phyloP scores from a whole-genome alignment of 2,888 invertebrate species.

The Drosophila fulvimacula region DNA sequence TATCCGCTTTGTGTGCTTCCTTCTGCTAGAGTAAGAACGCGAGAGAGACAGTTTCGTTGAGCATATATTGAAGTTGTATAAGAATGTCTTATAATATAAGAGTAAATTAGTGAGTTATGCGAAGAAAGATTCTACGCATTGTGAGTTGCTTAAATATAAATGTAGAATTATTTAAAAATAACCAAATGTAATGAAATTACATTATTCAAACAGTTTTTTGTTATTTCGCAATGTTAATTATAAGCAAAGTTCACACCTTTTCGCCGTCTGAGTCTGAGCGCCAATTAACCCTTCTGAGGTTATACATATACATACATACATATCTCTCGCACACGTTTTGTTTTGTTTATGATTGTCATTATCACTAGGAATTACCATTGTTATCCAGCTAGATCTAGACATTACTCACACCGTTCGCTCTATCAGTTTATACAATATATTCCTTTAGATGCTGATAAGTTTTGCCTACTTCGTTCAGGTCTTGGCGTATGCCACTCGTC shows the following conservation, averaged over 20 bases:
- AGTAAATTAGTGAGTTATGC: too few relatives aligned
- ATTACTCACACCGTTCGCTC: conserved; percentile 56
- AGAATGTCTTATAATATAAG: not conserved
- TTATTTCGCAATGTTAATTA: not conserved
- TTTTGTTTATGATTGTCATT: conserved; percentile 64
- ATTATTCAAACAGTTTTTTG: not conserved
- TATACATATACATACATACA: not conserved
- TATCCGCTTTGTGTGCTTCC: conserved; percentile 18
- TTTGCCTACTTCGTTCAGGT: not conserved
- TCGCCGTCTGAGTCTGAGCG: conserved; percentile 1
- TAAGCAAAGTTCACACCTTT: not conserved
- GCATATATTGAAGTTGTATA: not conserved
- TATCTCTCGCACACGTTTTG: conserved; percentile 25
- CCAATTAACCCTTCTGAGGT: not conserved
- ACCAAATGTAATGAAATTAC: not conserved
- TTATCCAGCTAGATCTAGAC: conserved; percentile 70
- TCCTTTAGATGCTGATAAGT: conserved; percentile 13
- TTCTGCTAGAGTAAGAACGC: not conserved
- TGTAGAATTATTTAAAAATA: not conserved
- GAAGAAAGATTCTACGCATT: not conserved
- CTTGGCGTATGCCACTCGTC: conserved; percentile 12
- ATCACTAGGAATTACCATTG: conserved; percentile 74
- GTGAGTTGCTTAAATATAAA: not conserved
- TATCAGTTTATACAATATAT: conserved; percentile 7
- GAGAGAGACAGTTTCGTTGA: not conserved